A percentile compares a stretch with the other conserved stretches of the same genome.
These are phyloP conservation scores for Chlamydotis undulata DNA, from an alignment of 2,113 vertebrate genomes.

Conservation along the genomic window DNA sequence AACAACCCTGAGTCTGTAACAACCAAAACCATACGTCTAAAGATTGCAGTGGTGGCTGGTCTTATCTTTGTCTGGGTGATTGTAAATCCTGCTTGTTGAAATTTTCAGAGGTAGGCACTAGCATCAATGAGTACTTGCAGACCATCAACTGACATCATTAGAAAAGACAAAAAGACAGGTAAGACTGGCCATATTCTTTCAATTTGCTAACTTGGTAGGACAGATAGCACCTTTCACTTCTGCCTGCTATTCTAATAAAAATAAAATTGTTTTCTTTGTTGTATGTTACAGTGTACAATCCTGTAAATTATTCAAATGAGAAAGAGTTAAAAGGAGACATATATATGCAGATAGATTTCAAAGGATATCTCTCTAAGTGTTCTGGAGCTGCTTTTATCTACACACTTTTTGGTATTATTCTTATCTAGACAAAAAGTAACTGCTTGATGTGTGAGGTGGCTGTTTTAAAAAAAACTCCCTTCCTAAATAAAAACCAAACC, in stretches of 20 bases:
- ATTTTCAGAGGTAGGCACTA: neutral
- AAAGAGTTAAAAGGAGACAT: neutral
- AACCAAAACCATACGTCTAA: neutral
- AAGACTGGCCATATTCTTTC: neutral
- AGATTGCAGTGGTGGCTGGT: neutral
- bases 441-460: too few relatives aligned
- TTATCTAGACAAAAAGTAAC: too few relatives aligned
- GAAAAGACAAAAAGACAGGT: neutral
- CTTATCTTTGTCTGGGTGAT: neutral
- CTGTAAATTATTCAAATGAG: neutral
- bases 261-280: neutral
- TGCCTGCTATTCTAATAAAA: neutral
- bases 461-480: too few relatives aligned
- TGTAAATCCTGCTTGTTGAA: neutral
- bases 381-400: too few relatives aligned
- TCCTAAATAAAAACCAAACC: neutral
- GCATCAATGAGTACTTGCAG: neutral
- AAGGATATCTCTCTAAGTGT: too few relatives aligned
- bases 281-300: neutral
- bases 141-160: too few relatives aligned
- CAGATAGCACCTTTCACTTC: neutral
- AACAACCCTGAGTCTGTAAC: neutral
- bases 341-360: too few relatives aligned
- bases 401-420: too few relatives aligned
- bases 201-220: neutral